phyloP scores from a whole-genome alignment of 2,113 vertebrate genomes.

The Chaetura pelagica region DNA sequence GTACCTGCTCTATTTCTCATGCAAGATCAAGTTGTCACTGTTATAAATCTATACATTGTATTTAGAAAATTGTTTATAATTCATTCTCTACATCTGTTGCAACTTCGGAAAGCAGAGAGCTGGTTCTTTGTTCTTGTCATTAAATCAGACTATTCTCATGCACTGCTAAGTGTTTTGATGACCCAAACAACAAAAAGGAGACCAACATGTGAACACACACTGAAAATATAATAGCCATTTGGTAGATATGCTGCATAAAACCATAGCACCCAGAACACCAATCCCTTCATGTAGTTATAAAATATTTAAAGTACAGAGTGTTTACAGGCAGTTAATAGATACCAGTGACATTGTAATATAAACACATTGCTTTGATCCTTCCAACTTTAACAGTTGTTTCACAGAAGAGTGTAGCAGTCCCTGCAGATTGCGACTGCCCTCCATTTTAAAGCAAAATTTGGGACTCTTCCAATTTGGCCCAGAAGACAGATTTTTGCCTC shows the following conservation, averaged over 20 bases:
- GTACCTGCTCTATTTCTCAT: background rate
- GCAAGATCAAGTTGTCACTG: slow-evolving; percentile 1
- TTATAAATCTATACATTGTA: slow-evolving; percentile 10
- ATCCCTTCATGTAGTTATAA: background rate
- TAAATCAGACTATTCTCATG: background rate
- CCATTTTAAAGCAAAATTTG: background rate
- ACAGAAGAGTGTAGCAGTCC: rapidly evolving
- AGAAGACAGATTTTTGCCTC: background rate
- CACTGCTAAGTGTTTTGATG: background rate
- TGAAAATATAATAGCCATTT: background rate
- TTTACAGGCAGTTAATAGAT: slow-evolving; percentile 15
- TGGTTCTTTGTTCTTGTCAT: background rate
- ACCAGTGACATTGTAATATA: background rate
- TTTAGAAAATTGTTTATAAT: slow-evolving; percentile 22
- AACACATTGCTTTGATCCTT: background rate
- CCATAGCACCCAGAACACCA: background rate
- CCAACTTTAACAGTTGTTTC: background rate
- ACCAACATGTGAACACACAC: background rate
- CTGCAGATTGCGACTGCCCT: background rate
- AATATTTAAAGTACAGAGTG: background rate
- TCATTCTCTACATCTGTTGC: slow-evolving; percentile 9
- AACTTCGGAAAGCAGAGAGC: background rate
- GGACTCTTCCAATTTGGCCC: background rate
- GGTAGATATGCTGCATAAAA: background rate
- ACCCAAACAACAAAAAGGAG: background rate